These are phyloP conservation scores for Spea bombifrons DNA, from an alignment of 2,113 vertebrate genomes.

Conservation along the genomic window DNA sequence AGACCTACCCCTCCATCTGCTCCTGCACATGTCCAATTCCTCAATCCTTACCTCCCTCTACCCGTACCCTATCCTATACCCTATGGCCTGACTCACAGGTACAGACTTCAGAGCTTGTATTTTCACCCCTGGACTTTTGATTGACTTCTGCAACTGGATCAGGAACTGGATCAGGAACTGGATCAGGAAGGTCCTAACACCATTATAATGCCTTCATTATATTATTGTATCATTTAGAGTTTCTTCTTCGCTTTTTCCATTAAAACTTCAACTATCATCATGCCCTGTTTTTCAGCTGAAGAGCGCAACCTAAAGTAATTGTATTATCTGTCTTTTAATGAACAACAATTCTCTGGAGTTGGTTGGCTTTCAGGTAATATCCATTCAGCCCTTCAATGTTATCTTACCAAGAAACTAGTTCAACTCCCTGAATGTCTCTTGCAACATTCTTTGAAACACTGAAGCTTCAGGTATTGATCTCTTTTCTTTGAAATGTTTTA, in stretches of 20 bases:
- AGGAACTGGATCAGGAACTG: too few relatives aligned
- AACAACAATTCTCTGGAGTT: slow-evolving; percentile 38
- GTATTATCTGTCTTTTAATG: slow-evolving; percentile 42
- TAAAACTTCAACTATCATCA: slow-evolving; percentile 21
- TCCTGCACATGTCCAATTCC: too few relatives aligned
- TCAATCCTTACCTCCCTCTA: too few relatives aligned
- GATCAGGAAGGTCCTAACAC: too few relatives aligned
- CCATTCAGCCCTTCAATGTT: slow-evolving; percentile 25
- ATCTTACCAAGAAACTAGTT: slow-evolving; percentile 36
- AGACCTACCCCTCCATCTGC: too few relatives aligned
- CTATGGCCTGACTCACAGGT: too few relatives aligned
- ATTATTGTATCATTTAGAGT: neutral
- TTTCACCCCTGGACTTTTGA: too few relatives aligned
- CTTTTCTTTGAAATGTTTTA: slow-evolving; percentile 41
- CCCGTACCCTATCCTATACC: too few relatives aligned
- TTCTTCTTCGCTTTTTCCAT: slow-evolving; percentile 8
- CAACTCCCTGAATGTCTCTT: slow-evolving; percentile 44
- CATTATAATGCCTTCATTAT: neutral
- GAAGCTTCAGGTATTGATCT: slow-evolving; percentile 46
- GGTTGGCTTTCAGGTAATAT: slow-evolving; percentile 21
- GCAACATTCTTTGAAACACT: slow-evolving; percentile 43
- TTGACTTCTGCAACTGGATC: too few relatives aligned
- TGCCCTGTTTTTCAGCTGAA: slow-evolving; percentile 28
- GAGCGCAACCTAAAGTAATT: slow-evolving; percentile 25
- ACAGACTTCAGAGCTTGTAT: too few relatives aligned